Percentiles rank a stretch among this genome's conserved stretches.
These are phyloP conservation scores for Rhagoletis pomonella DNA, from an alignment of 1,140 invertebrate genomes.

Conservation along the genomic window DNA sequence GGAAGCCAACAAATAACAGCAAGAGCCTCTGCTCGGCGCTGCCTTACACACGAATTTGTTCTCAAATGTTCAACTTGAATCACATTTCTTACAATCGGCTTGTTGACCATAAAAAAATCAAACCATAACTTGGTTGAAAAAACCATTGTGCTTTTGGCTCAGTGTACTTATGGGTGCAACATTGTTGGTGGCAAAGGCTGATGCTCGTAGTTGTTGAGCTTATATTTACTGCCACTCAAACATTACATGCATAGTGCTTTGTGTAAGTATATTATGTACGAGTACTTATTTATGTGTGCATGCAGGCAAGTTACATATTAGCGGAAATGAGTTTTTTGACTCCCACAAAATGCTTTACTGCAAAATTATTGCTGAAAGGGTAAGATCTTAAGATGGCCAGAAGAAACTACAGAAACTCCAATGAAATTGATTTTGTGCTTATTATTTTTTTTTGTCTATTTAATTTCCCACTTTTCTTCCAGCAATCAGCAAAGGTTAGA, in stretches of 20 bases:
- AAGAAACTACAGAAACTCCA: neutral
- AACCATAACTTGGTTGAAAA: too few relatives aligned
- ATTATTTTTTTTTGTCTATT: neutral
- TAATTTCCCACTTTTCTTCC: neutral
- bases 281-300: neutral
- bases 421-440: neutral
- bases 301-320: neutral
- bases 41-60: too few relatives aligned
- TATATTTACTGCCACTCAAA: neutral
- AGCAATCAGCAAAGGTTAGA: constrained; percentile 19
- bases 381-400: neutral
- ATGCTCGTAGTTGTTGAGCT: neutral
- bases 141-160: too few relatives aligned
- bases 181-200: constrained; percentile 42
- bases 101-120: too few relatives aligned
- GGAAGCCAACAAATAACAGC: too few relatives aligned
- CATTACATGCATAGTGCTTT: neutral
- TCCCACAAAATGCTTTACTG: constrained; percentile 19
- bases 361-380: neutral
- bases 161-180: neutral
- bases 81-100: too few relatives aligned
- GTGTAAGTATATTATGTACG: neutral
- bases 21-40: too few relatives aligned
- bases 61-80: too few relatives aligned
- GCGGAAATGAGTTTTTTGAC: constrained; percentile 35